These are phyloP conservation scores for Octodonta nipae DNA, from an alignment of 2,888 invertebrate genomes.

Conservation along the genomic window DNA sequence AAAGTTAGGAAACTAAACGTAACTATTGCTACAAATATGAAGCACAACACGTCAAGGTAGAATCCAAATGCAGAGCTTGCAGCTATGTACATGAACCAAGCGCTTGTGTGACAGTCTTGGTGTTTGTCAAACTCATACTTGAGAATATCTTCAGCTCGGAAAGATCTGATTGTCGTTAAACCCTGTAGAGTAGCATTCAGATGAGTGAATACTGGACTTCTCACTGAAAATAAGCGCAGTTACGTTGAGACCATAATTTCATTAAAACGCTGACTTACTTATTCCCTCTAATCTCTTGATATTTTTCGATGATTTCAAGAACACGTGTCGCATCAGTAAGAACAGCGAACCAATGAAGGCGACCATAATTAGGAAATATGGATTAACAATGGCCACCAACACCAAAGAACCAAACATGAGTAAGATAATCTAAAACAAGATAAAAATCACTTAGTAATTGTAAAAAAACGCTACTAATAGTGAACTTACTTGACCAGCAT, in stretches of 20 bases:
- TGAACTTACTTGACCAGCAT: constrained; percentile 40
- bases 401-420: constrained; percentile 39
- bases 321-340: constrained; percentile 48
- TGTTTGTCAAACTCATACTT: constrained; percentile 40
- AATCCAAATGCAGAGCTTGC: constrained; percentile 53
- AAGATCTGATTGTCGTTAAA: constrained; percentile 66
- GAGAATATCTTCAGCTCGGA: constrained; percentile 52
- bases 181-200: constrained; percentile 68
- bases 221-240: constrained; percentile 42
- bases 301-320: constrained; percentile 54
- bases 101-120: constrained; percentile 52
- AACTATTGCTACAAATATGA: constrained; percentile 48
- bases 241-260: not conserved
- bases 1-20: constrained; percentile 51
- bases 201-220: constrained; percentile 75
- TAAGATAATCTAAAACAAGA: constrained; percentile 31
- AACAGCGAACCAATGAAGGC: constrained; percentile 46
- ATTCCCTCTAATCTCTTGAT: constrained; percentile 54
- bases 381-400: constrained; percentile 42
- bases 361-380: constrained; percentile 35
- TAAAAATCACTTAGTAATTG: no score
- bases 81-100: constrained; percentile 53
- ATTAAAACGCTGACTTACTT: constrained; percentile 36
- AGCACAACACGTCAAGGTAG: constrained; percentile 49
- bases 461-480: not conserved